These are phyloP conservation scores for Sylvietta virens DNA, from an alignment of 2,113 vertebrate species.

Conservation along the genomic window DNA sequence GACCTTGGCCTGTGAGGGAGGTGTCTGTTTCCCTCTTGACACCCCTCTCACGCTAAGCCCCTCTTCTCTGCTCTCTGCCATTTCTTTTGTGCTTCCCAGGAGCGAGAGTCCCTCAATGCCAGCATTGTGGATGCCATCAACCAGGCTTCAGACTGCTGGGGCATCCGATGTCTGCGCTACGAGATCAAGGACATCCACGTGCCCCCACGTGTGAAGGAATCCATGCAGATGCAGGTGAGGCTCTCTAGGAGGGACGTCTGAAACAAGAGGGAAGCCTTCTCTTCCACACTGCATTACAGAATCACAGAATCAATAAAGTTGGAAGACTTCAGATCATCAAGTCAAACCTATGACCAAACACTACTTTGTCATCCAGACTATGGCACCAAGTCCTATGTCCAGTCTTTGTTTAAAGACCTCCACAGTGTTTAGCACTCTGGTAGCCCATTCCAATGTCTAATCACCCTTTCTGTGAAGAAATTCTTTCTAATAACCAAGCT, in stretches of 20 bases:
- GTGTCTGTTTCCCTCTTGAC: background rate
- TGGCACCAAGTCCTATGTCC: background rate
- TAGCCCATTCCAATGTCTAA: background rate
- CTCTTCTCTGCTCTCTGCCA: background rate
- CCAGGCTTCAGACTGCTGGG: slow-evolving; percentile 93
- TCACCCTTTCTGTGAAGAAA: background rate
- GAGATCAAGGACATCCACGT: slow-evolving; percentile 98
- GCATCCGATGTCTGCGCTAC: slow-evolving; percentile 92
- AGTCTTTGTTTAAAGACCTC: background rate
- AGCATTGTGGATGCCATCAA: slow-evolving; percentile 95
- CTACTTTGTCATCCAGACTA: background rate
- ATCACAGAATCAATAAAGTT: background rate
- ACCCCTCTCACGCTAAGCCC: background rate
- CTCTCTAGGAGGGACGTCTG: background rate
- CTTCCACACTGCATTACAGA: background rate
- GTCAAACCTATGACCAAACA: background rate
- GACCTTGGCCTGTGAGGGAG: rapidly evolving
- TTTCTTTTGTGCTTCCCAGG: slow-evolving; percentile 66
- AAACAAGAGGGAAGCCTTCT: background rate
- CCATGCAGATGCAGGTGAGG: slow-evolving; percentile 97
- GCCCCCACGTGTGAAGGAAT: slow-evolving; percentile 92
- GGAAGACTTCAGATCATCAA: background rate
- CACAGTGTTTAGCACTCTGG: background rate
- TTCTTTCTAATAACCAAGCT: background rate
- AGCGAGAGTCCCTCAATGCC: slow-evolving; percentile 89